Conservation (phyloP, 2,797 vertebrate species). For the Enteromius trimaculatus region DNA sequence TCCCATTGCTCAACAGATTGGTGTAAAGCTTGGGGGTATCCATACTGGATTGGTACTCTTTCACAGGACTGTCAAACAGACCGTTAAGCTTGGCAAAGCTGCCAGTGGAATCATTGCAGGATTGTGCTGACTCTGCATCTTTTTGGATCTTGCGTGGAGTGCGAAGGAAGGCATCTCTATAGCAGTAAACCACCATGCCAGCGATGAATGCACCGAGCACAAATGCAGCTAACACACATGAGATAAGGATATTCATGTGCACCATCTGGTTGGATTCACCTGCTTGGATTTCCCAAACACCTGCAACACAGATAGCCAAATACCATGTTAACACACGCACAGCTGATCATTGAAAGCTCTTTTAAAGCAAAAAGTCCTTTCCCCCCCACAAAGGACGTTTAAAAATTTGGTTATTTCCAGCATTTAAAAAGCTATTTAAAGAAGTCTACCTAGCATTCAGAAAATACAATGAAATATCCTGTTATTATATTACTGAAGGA, state of each 20-base stretch:
- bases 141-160: slow-evolving; percentile 92
- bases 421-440: not conserved
- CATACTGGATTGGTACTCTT: slow-evolving; percentile 94
- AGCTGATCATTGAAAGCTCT: not conserved
- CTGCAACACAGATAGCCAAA: slow-evolving; percentile 78
- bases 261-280: slow-evolving; percentile 98
- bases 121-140: slow-evolving; percentile 92
- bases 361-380: slow-evolving; percentile 66
- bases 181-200: slow-evolving; percentile 95
- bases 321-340: slow-evolving; percentile 1
- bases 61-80: slow-evolving; percentile 95
- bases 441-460: not conserved
- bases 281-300: slow-evolving; percentile 94
- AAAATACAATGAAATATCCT: not conserved
- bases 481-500: slow-evolving; percentile 26
- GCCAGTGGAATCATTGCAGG: slow-evolving; percentile 92
- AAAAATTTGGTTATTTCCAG: slow-evolving; percentile 43
- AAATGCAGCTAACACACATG: slow-evolving; percentile 95
- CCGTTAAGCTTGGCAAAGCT: slow-evolving; percentile 96
- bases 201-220: slow-evolving; percentile 95
- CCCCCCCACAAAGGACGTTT: slow-evolving; percentile 54
- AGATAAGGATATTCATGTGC: slow-evolving; percentile 99
- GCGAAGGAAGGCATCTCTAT: slow-evolving; percentile 89
- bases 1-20: slow-evolving; percentile 89
- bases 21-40: slow-evolving; percentile 95